A percentile compares a stretch with the other conserved stretches of the same genome.
Conservation (phyloP, 2,113 vertebrate species). For the Castor canadensis region DNA sequence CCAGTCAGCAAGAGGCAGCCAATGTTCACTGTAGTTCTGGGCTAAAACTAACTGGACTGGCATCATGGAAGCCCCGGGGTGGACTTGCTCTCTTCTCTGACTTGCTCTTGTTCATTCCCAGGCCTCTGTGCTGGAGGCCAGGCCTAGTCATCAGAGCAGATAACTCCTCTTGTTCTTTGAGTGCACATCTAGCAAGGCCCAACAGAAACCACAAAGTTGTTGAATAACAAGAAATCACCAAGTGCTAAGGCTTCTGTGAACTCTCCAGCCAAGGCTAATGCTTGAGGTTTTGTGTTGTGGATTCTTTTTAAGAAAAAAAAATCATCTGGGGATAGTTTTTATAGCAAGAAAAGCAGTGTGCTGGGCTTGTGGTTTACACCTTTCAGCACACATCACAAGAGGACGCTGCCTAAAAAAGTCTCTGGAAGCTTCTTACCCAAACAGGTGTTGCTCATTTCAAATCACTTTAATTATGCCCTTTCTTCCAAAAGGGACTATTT, state of each 20-base stretch:
- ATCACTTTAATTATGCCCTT: not conserved
- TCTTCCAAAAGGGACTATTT: not conserved
- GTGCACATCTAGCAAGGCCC: not conserved
- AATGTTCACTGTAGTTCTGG: not conserved
- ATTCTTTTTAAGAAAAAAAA: constrained; percentile 23
- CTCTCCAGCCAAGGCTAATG: constrained; percentile 18
- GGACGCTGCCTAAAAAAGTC: not conserved
- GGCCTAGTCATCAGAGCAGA: not conserved
- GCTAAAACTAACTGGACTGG: not conserved
- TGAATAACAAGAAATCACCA: constrained; percentile 35
- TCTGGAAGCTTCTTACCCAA: not conserved
- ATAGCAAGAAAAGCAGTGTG: not conserved
- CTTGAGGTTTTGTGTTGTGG: constrained; percentile 1
- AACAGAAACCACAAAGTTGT: constrained; percentile 32
- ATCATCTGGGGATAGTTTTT: not conserved
- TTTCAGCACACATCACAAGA: not conserved
- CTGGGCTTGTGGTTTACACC: not conserved
- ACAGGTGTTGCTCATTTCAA: not conserved
- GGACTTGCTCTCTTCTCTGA: not conserved
- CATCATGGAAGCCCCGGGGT: not conserved
- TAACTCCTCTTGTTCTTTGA: not conserved
- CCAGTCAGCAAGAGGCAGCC: not conserved
- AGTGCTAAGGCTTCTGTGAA: not conserved
- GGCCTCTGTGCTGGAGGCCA: not conserved
- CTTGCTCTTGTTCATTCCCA: not conserved